These are phyloP conservation scores for Zapornia atra DNA, from an alignment of 2,113 vertebrate genomes.

Conservation along the genomic window DNA sequence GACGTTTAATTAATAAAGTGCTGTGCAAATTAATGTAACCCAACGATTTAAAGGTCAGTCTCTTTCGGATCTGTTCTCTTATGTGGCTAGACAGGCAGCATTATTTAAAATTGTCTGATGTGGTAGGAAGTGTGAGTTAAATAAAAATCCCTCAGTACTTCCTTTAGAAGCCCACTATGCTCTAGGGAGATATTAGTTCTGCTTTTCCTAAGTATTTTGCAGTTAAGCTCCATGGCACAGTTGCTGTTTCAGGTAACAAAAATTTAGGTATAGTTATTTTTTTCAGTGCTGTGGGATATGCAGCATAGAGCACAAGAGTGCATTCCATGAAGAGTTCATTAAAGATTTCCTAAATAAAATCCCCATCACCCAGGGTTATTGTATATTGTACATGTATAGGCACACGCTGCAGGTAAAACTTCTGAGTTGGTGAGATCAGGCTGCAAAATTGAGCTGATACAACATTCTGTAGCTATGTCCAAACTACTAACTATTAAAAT, in stretches of 20 bases:
- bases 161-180: not conserved
- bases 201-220: not conserved
- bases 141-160: not conserved
- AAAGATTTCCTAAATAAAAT: not conserved
- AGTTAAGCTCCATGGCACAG: not conserved
- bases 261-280: not conserved
- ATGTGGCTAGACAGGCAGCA: not conserved
- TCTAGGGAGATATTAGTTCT: not conserved
- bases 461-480: rapidly evolving
- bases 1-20: not conserved
- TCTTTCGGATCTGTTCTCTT: rapidly evolving
- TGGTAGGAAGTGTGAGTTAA: not conserved
- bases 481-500: not conserved
- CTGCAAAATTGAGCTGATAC: not conserved
- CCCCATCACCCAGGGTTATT: not conserved
- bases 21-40: not conserved
- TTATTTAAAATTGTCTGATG: not conserved
- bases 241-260: not conserved
- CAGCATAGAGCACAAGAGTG: not conserved
- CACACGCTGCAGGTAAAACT: not conserved
- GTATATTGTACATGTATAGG: not conserved
- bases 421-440: not conserved
- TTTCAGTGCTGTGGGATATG: not conserved
- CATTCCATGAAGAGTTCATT: not conserved
- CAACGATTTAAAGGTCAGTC: not conserved